Base-by-base conservation (phyloP, 2,113 vertebrate genomes). In the Nanorana parkeri region DNA sequence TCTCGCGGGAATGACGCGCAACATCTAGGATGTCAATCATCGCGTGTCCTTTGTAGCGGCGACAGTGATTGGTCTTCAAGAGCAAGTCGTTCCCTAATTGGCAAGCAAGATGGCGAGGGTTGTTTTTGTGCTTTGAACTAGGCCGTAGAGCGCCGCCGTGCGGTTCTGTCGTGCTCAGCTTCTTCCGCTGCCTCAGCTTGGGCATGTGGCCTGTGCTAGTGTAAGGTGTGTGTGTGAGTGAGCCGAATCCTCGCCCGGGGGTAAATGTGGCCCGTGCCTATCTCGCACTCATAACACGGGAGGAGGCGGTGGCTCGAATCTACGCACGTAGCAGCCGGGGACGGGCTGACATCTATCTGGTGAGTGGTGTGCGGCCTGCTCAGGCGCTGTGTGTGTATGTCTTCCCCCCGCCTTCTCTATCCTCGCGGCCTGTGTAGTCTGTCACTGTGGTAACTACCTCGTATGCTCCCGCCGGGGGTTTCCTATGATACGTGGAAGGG, bases 91-190 rank as follows among this genome's bases (percentile, higher is more conserved):
- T 60, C 68, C 58, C 56, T 29, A 47, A 51, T 73, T 63, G 68
- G 68, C 68, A 73, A 55, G 20, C 58, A 81, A 81, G 68, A 81
- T 81, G 79, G 79, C 79, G 79, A 61, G 36, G 23, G 56, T 47
- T 73, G 68, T 81, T 73, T 81, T 73, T 81, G 79, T 81, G 55
- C 54, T 55, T 47, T 73, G 79, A 65, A 47, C 26, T 55, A 60
- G 60, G 60, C 47, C 47, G 41, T 72, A 26, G 58, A 65, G 58
- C 68, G 68, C 79, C 68, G 68, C 68, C 68, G 78, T 58, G 78
- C 78, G 67, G 78, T 80, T 65, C 15, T 68, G 68, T 73, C 11
- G 66, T 15, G 19, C n/a, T 73, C 23, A 21, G 66, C 24, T 80
- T 80, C 56, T 58, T 23, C 4, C 7, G 32, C 36, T 64, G 69